Conservation (phyloP, 1,140 invertebrate genomes). For the Camponotus pennsylvanicus region DNA sequence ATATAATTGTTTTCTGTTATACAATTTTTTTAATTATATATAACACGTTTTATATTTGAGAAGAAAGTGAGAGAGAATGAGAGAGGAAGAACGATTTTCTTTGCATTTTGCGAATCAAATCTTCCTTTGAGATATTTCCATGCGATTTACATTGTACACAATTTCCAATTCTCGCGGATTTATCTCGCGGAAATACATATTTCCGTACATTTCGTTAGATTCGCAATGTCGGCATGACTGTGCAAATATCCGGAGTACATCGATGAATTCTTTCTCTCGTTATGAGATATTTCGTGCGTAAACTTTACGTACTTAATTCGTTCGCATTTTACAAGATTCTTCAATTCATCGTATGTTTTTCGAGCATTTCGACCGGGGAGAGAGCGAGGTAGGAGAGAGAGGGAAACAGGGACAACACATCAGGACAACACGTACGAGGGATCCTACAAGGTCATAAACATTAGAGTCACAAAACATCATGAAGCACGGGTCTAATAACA, state of each 20-base stretch:
- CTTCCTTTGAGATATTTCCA: conserved; percentile 2
- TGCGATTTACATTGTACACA: conserved; percentile 26
- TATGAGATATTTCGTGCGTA: conserved; percentile 20
- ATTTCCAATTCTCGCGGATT: conserved; percentile 31
- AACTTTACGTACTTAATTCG: conserved; percentile 20
- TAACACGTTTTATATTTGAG: not conserved
- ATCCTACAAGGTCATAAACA: conserved; percentile 33
- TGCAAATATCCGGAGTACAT: conserved; percentile 34
- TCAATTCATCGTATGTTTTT: conserved; percentile 14
- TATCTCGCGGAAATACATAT: conserved; percentile 44
- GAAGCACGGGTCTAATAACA: conserved; percentile 3
- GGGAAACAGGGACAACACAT: not conserved
- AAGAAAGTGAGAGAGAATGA: too few species aligned
- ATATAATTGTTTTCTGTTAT: not conserved
- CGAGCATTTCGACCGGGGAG: not conserved
- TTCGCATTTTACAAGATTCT: not conserved
- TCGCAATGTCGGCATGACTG: conserved; percentile 22
- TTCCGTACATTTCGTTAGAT: conserved; percentile 42
- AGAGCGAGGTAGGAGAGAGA: too few species aligned
- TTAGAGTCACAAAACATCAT: not conserved
- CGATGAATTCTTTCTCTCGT: conserved; percentile 17
- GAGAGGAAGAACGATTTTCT: not conserved
- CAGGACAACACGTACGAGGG: not conserved
- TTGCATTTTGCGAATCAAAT: not conserved
- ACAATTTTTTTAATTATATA: conserved; percentile 1